A percentile compares a stretch with the other conserved stretches of the same genome.
Conservation (phyloP, 2,888 invertebrate species). For the Machimus atricapillus region DNA sequence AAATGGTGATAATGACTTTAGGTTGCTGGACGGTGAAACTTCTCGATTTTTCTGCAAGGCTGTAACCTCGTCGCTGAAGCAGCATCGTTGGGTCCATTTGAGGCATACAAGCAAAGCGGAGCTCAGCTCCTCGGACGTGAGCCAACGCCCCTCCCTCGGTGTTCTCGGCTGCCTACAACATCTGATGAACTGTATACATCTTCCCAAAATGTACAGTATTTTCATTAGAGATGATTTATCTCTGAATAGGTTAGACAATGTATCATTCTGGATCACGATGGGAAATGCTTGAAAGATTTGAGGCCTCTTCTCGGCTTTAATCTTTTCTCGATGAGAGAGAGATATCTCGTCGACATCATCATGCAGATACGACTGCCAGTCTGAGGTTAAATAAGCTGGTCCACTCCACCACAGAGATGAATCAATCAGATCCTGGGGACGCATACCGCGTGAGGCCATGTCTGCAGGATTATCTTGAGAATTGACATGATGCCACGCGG, state of each 20-base stretch:
- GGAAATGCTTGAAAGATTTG: not conserved
- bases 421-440: not conserved
- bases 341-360: not conserved
- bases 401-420: not conserved
- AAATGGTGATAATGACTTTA: not conserved
- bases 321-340: too few species aligned
- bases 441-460: not conserved
- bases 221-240: not conserved
- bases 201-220: not conserved
- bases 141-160: not conserved
- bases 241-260: not conserved
- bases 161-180: not conserved
- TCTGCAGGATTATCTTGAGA: slow-evolving; percentile 1
- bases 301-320: not conserved
- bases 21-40: not conserved
- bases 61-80: not conserved
- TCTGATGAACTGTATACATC: not conserved
- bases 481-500: not conserved
- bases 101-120: not conserved
- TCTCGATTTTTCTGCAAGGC: not conserved
- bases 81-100: not conserved
- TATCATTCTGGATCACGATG: not conserved
- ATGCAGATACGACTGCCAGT: not conserved
- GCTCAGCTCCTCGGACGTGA: not conserved
- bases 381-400: not conserved